Conservation (phyloP, 1,140 invertebrate species). For the Drosophila prosaltans region DNA sequence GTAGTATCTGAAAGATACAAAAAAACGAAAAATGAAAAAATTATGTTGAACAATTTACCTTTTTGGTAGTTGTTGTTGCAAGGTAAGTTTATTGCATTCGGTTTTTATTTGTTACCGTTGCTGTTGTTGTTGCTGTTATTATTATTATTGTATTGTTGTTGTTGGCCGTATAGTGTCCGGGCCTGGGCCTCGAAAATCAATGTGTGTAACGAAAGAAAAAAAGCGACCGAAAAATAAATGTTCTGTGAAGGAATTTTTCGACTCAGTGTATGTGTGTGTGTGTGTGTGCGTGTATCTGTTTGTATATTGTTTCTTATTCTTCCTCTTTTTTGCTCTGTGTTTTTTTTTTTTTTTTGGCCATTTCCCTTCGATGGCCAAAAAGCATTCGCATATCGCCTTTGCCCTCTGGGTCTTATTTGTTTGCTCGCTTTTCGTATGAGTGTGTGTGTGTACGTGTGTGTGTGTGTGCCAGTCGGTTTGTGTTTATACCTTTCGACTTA, state of each 20-base stretch:
- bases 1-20: constrained; percentile 62
- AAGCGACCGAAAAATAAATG: constrained; percentile 79
- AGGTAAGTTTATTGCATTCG: constrained; percentile 65
- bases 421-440: constrained; percentile 48
- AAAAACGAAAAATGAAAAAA: constrained; percentile 26
- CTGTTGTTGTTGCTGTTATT: neutral
- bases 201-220: constrained; percentile 73
- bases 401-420: constrained; percentile 58
- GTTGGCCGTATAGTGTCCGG: constrained; percentile 15
- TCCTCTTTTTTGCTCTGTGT: constrained; percentile 29
- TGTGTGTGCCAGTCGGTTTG: constrained; percentile 58
- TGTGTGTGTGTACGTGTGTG: neutral
- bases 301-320: constrained; percentile 55
- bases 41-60: constrained; percentile 68
- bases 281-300: constrained; percentile 40
- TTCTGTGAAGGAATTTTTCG: constrained; percentile 81
- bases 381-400: constrained; percentile 41
- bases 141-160: constrained; percentile 15
- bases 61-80: constrained; percentile 34
- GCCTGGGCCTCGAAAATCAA: constrained; percentile 68
- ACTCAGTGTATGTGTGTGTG: constrained; percentile 53
- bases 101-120: constrained; percentile 21
- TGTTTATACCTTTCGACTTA: constrained; percentile 78
- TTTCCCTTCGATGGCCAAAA: constrained; percentile 56
- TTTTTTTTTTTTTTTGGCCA: constrained; percentile 30